These are phyloP conservation scores for Battus philenor DNA, from an alignment of 1,140 invertebrate species.

Conservation along the genomic window DNA sequence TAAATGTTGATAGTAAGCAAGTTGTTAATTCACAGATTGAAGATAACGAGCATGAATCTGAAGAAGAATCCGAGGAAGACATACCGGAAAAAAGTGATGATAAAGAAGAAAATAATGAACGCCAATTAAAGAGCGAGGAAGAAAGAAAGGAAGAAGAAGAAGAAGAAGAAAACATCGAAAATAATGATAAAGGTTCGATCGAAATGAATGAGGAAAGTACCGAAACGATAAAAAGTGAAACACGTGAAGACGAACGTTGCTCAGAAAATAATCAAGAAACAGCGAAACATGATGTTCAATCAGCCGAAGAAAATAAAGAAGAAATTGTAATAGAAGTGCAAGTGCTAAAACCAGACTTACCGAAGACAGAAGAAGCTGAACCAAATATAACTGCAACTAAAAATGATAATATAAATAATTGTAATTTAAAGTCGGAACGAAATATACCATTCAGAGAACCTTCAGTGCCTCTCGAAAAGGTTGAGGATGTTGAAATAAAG, in stretches of 20 bases:
- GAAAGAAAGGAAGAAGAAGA: constrained; percentile 16
- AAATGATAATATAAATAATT: constrained; percentile 21
- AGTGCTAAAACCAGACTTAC: constrained; percentile 18
- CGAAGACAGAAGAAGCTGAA: constrained; percentile 21
- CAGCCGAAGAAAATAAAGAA: constrained; percentile 21
- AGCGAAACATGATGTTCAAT: constrained; percentile 19
- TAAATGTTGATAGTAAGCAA: too few relatives aligned
- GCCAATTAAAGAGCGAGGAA: constrained; percentile 16
- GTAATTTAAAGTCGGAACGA: constrained; percentile 23
- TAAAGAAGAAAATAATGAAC: constrained; percentile 25
- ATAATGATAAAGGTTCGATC: constrained; percentile 17
- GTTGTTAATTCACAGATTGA: too few relatives aligned
- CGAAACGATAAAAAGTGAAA: constrained; percentile 4
- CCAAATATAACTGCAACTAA: neutral
- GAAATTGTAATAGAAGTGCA: constrained; percentile 14
- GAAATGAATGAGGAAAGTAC: constrained; percentile 15
- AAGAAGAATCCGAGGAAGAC: constrained; percentile 21
- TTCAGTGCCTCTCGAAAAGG: constrained; percentile 59
- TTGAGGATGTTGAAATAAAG: constrained; percentile 67
- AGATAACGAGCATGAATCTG: neutral
- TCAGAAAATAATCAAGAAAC: constrained; percentile 21
- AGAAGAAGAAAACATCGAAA: constrained; percentile 16
- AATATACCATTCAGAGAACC: constrained; percentile 52
- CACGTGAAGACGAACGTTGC: constrained; percentile 22
- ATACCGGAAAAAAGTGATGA: constrained; percentile 30